Conservation (phyloP, 2,113 vertebrate genomes). For the Leptobrachium leishanense region DNA sequence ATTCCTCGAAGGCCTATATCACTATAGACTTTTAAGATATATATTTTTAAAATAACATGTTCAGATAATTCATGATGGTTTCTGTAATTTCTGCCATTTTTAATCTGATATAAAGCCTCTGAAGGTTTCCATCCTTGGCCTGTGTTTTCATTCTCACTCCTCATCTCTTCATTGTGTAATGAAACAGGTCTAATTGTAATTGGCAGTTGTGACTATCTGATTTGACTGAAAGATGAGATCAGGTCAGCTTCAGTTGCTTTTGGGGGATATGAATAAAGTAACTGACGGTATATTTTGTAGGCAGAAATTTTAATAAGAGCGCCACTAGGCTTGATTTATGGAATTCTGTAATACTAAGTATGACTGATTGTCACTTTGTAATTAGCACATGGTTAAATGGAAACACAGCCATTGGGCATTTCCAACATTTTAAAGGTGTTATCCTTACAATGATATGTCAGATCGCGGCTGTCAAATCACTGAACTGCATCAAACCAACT, state of each 20-base stretch:
- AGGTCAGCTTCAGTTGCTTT: conserved; percentile 3
- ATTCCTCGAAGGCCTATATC: no score
- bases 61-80: no score
- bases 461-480: conserved; percentile 5
- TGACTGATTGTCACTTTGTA: neutral
- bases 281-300: conserved; percentile 21
- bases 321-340: neutral
- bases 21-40: no score
- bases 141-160: neutral
- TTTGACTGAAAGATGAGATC: conserved; percentile 24
- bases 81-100: no score
- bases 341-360: neutral
- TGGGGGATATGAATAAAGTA: neutral
- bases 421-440: conserved; percentile 25
- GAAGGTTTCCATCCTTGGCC: conserved; percentile 12
- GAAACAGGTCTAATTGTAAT: conserved; percentile 24
- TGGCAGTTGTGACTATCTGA: conserved; percentile 5
- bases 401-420: conserved; percentile 2
- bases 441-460: conserved; percentile 33
- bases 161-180: neutral
- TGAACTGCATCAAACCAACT: neutral
- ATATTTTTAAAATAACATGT: no score
- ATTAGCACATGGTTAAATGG: neutral
- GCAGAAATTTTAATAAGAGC: conserved; percentile 13
- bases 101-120: neutral